Evolutionary conservation across 1,140 invertebrate species (phyloP), one percentile per base, ranked within the genome.

Genomic region (Leptinotarsa lineolata): DNA sequence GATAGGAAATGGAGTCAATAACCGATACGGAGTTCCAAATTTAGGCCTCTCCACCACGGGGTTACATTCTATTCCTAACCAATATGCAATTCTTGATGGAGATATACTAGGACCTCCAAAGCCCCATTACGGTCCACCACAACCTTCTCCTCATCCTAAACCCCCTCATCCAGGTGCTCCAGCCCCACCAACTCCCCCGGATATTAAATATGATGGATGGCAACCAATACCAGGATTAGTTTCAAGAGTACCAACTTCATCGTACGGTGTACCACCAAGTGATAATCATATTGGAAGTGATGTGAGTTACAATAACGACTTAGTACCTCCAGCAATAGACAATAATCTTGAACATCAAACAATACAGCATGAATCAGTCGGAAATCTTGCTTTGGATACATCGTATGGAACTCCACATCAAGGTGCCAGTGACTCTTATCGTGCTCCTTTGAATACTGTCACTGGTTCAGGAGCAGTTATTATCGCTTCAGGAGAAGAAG

Each of bases 201-300:
- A 92, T 79, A 92, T 93, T 8, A 88, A 91, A 71, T 94, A 94
- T 79, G 93, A 94, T 75, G 93, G 93, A 44, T 94, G 93, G 93
- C 92, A 92, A 79, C 93, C 93, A 16, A 94, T 94, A 60, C 89
- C 92, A 44, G 92, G 92, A 46, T 84, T 88, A 21, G 79, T 87
- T 13, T 85, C 85, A 46, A 82, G 82, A 59, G 77, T 81, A 46
- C 83, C 84, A 2, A 74, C 21, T 77, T 79, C 12, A 76, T 58
- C 58, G 6, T 77, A 78, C 65, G 77, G 73, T 12, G 72, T 72
- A 44, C 76, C 77, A 3, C 63, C 67, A 39, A 46, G 15, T 18
- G 72, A 45, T 18, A 66, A 73, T 13, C 21, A 66, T 15, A 65
- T 66, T 20, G 61, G 24, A 45, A 54, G 84, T 76, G 76, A 81